Conservation (phyloP, 1,140 invertebrate genomes). For the Danaus plexippus region DNA sequence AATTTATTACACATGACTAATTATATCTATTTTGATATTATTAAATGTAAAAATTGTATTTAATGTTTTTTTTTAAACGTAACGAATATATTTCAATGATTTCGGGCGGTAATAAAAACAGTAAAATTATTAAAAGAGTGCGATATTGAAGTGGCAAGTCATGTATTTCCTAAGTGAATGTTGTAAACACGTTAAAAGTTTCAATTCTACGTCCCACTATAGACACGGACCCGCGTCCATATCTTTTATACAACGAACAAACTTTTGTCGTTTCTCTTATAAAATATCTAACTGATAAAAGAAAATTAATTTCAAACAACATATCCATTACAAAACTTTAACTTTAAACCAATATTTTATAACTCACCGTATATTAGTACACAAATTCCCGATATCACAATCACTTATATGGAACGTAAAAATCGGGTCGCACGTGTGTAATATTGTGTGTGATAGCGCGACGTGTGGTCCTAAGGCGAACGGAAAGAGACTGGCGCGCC, state of each 20-base stretch:
- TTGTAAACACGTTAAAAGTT: conserved; percentile 39
- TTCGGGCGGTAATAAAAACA: too few relatives aligned
- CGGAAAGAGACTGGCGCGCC: conserved; percentile 66
- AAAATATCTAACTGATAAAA: conserved; percentile 14
- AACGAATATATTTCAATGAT: background rate
- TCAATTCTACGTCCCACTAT: conserved; percentile 22
- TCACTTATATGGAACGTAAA: conserved; percentile 45
- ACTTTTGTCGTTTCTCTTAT: conserved; percentile 34
- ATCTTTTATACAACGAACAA: conserved; percentile 51
- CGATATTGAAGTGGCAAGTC: conserved; percentile 34
- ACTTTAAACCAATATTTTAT: too few relatives aligned
- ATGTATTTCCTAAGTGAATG: conserved; percentile 35
- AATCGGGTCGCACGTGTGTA: conserved; percentile 62
- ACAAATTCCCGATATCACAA: conserved; percentile 38
- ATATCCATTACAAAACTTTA: conserved; percentile 16
- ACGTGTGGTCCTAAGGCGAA: conserved; percentile 49
- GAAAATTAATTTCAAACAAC: conserved; percentile 8
- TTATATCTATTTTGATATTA: conserved; percentile 4
- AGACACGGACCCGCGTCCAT: conserved; percentile 50
- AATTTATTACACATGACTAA: conserved; percentile 3
- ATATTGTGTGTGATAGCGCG: conserved; percentile 35
- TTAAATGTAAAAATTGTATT: background rate
- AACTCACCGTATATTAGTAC: conserved; percentile 42
- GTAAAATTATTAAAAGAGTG: conserved; percentile 5
- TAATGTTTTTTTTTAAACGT: conserved; percentile 1